These are phyloP conservation scores for Halesus radiatus DNA, from an alignment of 1,140 invertebrate genomes.

Conservation along the genomic window DNA sequence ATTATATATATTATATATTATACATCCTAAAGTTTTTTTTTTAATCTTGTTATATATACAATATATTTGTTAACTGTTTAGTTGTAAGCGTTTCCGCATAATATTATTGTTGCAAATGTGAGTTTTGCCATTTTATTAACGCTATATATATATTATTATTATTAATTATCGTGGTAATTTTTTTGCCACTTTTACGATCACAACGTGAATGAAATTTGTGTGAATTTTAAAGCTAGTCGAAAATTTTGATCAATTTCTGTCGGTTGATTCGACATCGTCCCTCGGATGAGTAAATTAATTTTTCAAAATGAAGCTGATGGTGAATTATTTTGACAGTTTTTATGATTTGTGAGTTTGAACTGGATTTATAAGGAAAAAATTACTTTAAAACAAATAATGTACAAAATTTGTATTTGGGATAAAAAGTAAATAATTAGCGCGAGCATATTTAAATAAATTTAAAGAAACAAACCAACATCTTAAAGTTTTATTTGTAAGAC, in stretches of 20 bases:
- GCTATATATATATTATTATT: constrained; percentile 13
- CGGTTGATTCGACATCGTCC: constrained; percentile 1
- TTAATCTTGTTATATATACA: constrained; percentile 32
- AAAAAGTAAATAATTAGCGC: constrained; percentile 11
- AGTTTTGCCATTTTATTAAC: background rate
- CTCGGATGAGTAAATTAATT: constrained; percentile 2
- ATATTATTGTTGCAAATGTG: background rate
- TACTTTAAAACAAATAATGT: too few relatives aligned
- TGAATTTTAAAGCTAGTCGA: constrained; percentile 50
- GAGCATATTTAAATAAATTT: background rate
- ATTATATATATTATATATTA: background rate
- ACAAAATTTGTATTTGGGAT: background rate
- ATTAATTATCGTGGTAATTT: background rate
- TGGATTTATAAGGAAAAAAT: too few relatives aligned
- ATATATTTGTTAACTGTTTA: constrained; percentile 30
- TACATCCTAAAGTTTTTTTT: constrained; percentile 19
- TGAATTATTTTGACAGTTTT: constrained; percentile 18
- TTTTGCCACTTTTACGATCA: background rate
- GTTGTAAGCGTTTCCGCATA: constrained; percentile 18
- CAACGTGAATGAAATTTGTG: constrained; percentile 20
- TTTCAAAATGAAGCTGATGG: background rate
- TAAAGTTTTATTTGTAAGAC: constrained; percentile 47
- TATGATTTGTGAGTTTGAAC: background rate
- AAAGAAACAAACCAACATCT: constrained; percentile 26
- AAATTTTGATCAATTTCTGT: constrained; percentile 44